Evolutionary conservation across 1,140 invertebrate species (phyloP).

Genomic region (Cherax quadricarinatus): DNA sequence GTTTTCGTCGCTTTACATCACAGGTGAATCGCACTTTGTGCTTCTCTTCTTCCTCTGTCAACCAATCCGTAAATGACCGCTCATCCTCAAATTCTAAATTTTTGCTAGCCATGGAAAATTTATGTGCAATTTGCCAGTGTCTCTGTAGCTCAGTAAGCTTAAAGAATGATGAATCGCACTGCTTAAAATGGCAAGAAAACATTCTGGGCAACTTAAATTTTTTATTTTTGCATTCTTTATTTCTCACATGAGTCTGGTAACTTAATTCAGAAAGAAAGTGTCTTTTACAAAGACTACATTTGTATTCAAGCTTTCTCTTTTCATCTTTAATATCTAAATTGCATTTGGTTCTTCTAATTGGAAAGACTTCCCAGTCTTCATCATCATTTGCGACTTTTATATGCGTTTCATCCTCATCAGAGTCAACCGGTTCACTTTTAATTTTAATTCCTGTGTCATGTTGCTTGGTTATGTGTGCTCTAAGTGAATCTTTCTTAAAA

Average conservation of each 20-base stretch:
- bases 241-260: slow-evolving; percentile 55
- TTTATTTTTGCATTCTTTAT: slow-evolving; percentile 52
- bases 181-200: slow-evolving; percentile 64
- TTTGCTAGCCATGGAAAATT: slow-evolving; percentile 48
- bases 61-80: slow-evolving; percentile 51
- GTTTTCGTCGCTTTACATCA: slow-evolving; percentile 52
- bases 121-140: slow-evolving; percentile 66
- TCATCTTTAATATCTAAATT: slow-evolving; percentile 5
- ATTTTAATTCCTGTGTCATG: slow-evolving; percentile 17
- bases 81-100: slow-evolving; percentile 62
- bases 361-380: slow-evolving; percentile 56
- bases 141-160: slow-evolving; percentile 61
- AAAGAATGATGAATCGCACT: slow-evolving; percentile 60
- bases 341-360: slow-evolving; percentile 19
- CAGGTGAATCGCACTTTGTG: slow-evolving; percentile 61
- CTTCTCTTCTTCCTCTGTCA: slow-evolving; percentile 46
- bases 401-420: slow-evolving; percentile 3
- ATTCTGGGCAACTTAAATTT: slow-evolving; percentile 64
- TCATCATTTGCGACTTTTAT: not conserved
- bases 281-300: slow-evolving; percentile 47
- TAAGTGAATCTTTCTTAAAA: not conserved
- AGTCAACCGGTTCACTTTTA: slow-evolving; percentile 44
- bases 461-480: not conserved
- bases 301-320: slow-evolving; percentile 52
- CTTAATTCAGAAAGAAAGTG: slow-evolving; percentile 55